These are phyloP conservation scores for Muricea muricata DNA, from an alignment of 92 coral and sea anemone genomes.

Conservation along the genomic window DNA sequence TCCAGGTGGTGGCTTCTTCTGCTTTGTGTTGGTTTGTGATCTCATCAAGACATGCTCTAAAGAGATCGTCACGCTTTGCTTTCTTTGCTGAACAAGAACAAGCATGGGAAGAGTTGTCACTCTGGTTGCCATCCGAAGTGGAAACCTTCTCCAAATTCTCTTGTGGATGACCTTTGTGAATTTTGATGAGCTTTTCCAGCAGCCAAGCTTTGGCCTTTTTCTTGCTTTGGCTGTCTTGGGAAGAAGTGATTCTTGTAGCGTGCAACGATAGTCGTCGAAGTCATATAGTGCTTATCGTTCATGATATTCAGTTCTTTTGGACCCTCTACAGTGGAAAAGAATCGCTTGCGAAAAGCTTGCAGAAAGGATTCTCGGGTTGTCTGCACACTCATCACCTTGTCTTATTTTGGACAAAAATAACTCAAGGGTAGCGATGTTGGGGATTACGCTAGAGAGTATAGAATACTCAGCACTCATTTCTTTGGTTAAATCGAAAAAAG, in stretches of 20 bases:
- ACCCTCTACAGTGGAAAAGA: slow-evolving; percentile 18
- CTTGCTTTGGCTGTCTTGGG: neutral
- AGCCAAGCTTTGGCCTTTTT: slow-evolving; percentile 35
- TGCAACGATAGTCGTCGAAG: slow-evolving; percentile 23
- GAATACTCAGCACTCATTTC: slow-evolving; percentile 38
- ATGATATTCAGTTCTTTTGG: slow-evolving; percentile 19
- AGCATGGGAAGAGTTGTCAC: slow-evolving; percentile 2
- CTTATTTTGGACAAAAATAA: slow-evolving; percentile 16
- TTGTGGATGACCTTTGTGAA: neutral
- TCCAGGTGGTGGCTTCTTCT: slow-evolving; percentile 3
- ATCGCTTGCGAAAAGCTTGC: slow-evolving; percentile 7
- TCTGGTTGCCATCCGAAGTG: slow-evolving; percentile 3
- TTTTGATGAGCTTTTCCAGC: neutral
- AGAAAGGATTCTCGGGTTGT: slow-evolving; percentile 8
- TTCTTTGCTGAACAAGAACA: slow-evolving; percentile 8
- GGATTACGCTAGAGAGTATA: slow-evolving; percentile 10
- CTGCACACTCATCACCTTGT: slow-evolving; percentile 31
- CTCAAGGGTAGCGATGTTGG: slow-evolving; percentile 37
- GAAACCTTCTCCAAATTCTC: neutral
- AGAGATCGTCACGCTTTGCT: slow-evolving; percentile 22
- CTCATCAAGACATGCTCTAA: slow-evolving; percentile 25
- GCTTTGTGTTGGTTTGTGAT: slow-evolving; percentile 10
- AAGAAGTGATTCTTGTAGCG: slow-evolving; percentile 18
- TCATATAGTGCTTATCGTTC: slow-evolving; percentile 10
- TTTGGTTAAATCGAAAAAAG: slow-evolving; percentile 25